Base-by-base conservation (phyloP, 2,113 vertebrate genomes). In the Larimichthys crocea region DNA sequence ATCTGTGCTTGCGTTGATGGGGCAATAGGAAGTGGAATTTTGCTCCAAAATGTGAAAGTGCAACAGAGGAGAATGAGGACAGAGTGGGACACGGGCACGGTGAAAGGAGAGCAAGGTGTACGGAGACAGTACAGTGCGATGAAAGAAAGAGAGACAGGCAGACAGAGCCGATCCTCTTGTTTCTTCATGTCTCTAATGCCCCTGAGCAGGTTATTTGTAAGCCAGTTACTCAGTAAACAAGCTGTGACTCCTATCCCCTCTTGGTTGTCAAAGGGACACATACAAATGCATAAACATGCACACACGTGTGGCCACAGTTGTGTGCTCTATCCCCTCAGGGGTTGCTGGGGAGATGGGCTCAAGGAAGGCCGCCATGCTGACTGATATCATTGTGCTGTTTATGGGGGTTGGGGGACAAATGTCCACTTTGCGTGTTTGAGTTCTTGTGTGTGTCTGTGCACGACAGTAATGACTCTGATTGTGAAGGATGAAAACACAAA, bases 201-300 rank as follows among this genome's bases (percentile, higher is more conserved):
- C 84, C 72, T 56, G 77, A 92, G 84, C 88, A 89, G 86, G 79
- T 74, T 88, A 92, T 94, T 91, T 93, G 85, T 92, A 90, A 90
- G 87, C 67, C 82, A 76, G 88, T 89, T 92, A 89, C 83, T 77
- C 88, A 83, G 84, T 70, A 81, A 90, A 91, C 86, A 88, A 85
- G 77, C 79, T 84, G 78, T 64, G 80, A 87, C 82, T 93, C 64
- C 67, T 80, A 46, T 62, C 64, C 59, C 84, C 74, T 35, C 17
- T 11, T 76, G 76, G 79, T 79, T 88, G 90, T 87, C 84, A 91
- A 63, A 77, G 31, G 70, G 74, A 87, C 55, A 44, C 68, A 81
- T 48, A 40, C 50, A 46, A 56, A 72, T 20, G 52, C 52, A 68
- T 46, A 57, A 73, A 83, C 64, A 72, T 12, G 40, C 60, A 76